phyloP scores from a whole-genome alignment of 2,888 invertebrate genomes.

The Aphodius sticticus region DNA sequence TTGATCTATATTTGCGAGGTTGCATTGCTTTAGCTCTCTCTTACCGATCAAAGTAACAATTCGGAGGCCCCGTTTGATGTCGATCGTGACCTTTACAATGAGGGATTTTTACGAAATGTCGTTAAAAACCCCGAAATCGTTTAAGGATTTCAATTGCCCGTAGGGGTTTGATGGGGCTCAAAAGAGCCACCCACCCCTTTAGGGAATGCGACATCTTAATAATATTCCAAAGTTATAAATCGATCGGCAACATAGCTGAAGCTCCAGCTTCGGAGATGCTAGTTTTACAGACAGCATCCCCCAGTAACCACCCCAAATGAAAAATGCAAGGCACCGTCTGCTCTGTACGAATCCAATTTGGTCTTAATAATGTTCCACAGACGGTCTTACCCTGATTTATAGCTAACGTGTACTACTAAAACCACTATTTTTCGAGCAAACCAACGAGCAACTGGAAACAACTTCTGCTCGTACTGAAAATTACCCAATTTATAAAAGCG shows the following conservation, averaged over 20 bases:
- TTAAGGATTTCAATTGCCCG: not conserved
- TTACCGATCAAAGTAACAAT: not conserved
- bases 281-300: not conserved
- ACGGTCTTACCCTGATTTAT: too few species aligned
- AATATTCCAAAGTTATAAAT: not conserved
- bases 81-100: not conserved
- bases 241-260: not conserved
- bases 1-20: not conserved
- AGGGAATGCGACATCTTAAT: not conserved
- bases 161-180: not conserved
- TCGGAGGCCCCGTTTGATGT: not conserved
- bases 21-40: not conserved
- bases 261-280: not conserved
- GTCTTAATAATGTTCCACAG: too few species aligned
- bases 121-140: not conserved
- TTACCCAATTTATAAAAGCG: too few species aligned
- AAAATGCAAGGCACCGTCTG: not conserved
- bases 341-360: too few species aligned
- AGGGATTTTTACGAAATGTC: not conserved
- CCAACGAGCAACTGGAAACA: too few species aligned
- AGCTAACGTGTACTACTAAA: too few species aligned
- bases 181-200: not conserved
- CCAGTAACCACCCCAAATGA: not conserved
- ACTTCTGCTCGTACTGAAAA: too few species aligned
- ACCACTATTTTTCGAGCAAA: too few species aligned